Evolutionary conservation across 2,113 vertebrate species (phyloP), one percentile per base, ranked within the genome.

Genomic region (Australoheros scitulus): DNA sequence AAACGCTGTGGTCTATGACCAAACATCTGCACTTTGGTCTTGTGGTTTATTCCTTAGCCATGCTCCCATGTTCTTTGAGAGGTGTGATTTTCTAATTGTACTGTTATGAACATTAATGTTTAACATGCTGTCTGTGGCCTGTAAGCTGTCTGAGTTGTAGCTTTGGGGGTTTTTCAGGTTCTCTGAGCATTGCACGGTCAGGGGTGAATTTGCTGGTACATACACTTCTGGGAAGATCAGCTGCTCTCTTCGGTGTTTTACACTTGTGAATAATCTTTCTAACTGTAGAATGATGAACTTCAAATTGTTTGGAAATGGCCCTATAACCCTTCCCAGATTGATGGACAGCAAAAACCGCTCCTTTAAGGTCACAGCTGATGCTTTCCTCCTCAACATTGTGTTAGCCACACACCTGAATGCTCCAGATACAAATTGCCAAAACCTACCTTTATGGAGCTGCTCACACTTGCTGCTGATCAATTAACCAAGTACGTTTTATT

Each of bases 101-200:
- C 41, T 22, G 15, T 18, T 3, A 2, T 68, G 38, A 68, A 38
- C 17, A 22, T 26, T 47, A 68, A 68, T 41, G 6, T 47, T 47
- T 47, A 68, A 68, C 22, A 20, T 70, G 24, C 3, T 70, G 15
- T 29, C 24, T 70, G 9, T 50, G 41, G 24, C 24, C 41, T 18
- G 15, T 50, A 50, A 29, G 29, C 34, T 36, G 15, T 70, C 41
- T 24, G 41, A 68, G 41, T 29, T 47, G 41, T 43, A 65, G 63
- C 22, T 65, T 65, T 36, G 7, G 1, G 0, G 0, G 2, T 4
- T 14, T 43, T 47, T 17, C 64, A 50, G 41, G 15, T 70, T 70
- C 24, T 50, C 22, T 26, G 64, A 68, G 22, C 41, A 68, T 47
- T 11, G 24, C 38, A 68, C 26, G 15, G 41, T 68, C 47, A 18